Evolutionary conservation across 2,888 invertebrate genomes (phyloP), one percentile per base, ranked within the genome.

Genomic region (Zonitis immaculata): DNA sequence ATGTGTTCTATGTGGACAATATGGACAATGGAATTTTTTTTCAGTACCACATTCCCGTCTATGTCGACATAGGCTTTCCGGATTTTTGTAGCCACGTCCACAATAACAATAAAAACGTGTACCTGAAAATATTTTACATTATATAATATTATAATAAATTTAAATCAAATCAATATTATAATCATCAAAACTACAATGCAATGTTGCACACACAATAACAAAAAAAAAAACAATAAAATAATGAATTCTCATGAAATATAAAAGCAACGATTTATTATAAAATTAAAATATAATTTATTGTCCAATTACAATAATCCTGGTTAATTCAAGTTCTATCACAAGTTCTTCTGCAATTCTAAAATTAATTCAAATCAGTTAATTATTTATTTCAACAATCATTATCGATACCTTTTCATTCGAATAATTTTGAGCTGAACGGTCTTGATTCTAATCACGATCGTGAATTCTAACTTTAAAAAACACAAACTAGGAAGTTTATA

Each of bases 31-130:
- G 28, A 45, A 60, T 39, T 59, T 61, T 39, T 66, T 67, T 47
- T 66, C 67, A 5, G 27, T 46, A 8, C 65, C 66, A 43, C 67
- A 67, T 44, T 65, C 64, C 11, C 55, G 50, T 42, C 44, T 59
- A 43, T 67, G 67, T n/a, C 67, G 58, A 25, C 56, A 60, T 14
- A 67, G 45, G 49, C 65, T 66, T 51, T 65, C 64, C 1, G 61
- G 61, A 44, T 65, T 62, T 55, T 67, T 66, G 53, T 67, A 67
- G 46, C 49, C 60, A 49, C 53, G 63, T n/a, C 66, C 65, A 46
- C 67, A 67, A 9, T 54, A 48, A 44, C 63, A 61, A 42, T 32
- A 52, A 47, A 51, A 58, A 42, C 51, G 44, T 44, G 32, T 20
- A 35, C 12, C 18, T 45, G 45, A 45, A 45, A 45, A 45, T 30